Evolutionary conservation across 2,113 vertebrate species (phyloP).

Genomic region (Rhabdornis inornatus): DNA sequence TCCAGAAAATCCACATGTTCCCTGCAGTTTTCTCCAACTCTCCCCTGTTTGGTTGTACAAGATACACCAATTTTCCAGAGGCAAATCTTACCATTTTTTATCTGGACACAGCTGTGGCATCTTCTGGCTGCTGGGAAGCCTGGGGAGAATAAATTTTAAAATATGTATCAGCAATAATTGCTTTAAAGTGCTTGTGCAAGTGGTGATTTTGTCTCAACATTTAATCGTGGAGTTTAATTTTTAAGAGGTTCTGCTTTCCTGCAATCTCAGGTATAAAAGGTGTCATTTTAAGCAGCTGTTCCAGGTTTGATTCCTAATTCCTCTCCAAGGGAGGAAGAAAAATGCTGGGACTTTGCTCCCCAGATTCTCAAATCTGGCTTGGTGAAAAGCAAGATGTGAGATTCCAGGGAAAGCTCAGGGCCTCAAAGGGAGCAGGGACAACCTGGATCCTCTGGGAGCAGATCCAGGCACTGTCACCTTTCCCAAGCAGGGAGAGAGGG

Average conservation of each 20-base stretch:
- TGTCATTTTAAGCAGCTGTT: not conserved
- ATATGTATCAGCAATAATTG: fast-evolving
- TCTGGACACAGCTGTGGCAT: slow-evolving; percentile 98
- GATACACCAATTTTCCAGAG: not conserved
- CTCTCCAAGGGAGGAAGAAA: not conserved
- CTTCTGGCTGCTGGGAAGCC: slow-evolving; percentile 95
- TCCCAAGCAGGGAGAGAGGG: not conserved
- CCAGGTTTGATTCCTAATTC: not conserved
- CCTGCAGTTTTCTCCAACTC: not conserved
- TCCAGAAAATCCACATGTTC: not conserved
- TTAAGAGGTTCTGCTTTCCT: not conserved
- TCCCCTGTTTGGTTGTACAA: not conserved
- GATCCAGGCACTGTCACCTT: not conserved
- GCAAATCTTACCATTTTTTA: slow-evolving; percentile 83
- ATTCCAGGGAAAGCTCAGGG: not conserved
- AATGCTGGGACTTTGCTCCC: not conserved
- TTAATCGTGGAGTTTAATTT: not conserved
- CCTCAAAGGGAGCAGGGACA: not conserved
- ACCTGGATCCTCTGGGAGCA: not conserved
- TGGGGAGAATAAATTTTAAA: slow-evolving; percentile 22
- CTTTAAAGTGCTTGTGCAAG: not conserved
- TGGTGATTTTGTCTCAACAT: not conserved
- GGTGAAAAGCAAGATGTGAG: not conserved
- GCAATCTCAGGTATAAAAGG: not conserved
- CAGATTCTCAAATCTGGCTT: not conserved